Evolutionary conservation across 2,888 invertebrate genomes (phyloP).

Genomic region (Hecatera dysodea): DNA sequence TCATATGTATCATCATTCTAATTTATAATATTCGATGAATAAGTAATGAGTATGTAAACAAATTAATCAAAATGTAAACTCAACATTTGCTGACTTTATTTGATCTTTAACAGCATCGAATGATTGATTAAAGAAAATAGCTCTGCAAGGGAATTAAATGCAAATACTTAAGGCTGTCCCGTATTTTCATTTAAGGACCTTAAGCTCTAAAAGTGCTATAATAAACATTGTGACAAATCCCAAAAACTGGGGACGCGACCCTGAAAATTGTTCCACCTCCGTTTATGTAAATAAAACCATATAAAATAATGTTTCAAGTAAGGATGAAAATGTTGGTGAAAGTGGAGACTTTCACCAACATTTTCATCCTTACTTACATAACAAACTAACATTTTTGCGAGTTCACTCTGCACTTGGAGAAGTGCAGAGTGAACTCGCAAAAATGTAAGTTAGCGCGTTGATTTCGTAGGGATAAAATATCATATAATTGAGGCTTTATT

Average conservation of each 20-base stretch:
- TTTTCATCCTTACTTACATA: no score
- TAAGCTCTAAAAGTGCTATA: constrained; percentile 15
- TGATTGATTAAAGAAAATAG: background rate
- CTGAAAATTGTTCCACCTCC: constrained; percentile 33
- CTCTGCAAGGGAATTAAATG: background rate
- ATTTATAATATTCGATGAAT: constrained; percentile 9
- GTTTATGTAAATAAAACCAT: constrained; percentile 28
- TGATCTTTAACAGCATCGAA: constrained; percentile 7
- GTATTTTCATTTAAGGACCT: constrained; percentile 10
- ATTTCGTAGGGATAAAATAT: background rate
- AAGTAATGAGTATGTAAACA: constrained; percentile 14
- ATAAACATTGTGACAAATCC: constrained; percentile 40
- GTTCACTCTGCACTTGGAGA: no score
- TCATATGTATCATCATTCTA: background rate
- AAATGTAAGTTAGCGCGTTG: background rate
- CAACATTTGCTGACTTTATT: constrained; percentile 11
- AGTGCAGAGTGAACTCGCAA: background rate
- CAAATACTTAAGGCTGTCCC: constrained; percentile 16
- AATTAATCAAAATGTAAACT: constrained; percentile 24
- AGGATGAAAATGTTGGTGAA: constrained; percentile 21
- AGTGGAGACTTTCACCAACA: no score
- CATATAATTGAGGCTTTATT: background rate
- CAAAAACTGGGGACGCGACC: constrained; percentile 10
- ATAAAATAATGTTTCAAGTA: constrained; percentile 24
- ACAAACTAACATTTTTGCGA: no score